Conservation (phyloP, 2,888 invertebrate species). For the Operophtera brumata region DNA sequence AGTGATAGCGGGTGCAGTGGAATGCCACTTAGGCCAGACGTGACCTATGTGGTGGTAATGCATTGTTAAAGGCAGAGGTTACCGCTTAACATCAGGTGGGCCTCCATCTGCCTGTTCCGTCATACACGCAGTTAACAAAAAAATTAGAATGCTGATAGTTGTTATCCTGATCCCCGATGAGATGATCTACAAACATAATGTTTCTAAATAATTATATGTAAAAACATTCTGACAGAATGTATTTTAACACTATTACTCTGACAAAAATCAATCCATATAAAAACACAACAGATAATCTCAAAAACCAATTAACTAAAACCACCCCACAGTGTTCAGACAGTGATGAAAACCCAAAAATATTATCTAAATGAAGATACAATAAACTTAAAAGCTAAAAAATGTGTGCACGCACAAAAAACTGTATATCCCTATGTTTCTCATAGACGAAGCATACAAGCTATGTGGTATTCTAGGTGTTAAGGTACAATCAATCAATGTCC, state of each 20-base stretch:
- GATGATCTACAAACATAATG: neutral
- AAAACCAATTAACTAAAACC: slow-evolving; percentile 32
- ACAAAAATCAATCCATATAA: slow-evolving; percentile 5
- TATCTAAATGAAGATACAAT: slow-evolving; percentile 75
- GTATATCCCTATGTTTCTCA: slow-evolving; percentile 70
- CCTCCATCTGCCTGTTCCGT: too few relatives aligned
- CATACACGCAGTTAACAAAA: too few relatives aligned
- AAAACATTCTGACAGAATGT: slow-evolving; percentile 11
- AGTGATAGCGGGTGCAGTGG: too few relatives aligned
- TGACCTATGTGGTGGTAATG: too few relatives aligned
- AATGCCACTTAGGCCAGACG: too few relatives aligned
- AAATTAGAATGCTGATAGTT: neutral
- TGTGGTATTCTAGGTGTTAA: slow-evolving; percentile 45
- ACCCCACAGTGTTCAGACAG: slow-evolving; percentile 33
- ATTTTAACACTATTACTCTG: slow-evolving; percentile 1
- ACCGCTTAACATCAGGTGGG: too few relatives aligned
- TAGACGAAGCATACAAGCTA: slow-evolving; percentile 45
- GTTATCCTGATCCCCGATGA: neutral
- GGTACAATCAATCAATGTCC: slow-evolving; percentile 79
- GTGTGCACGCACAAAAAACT: slow-evolving; percentile 61
- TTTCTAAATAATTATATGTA: neutral
- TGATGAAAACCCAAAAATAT: slow-evolving; percentile 39
- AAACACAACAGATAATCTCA: slow-evolving; percentile 28
- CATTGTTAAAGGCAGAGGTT: too few relatives aligned
- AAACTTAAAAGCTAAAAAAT: slow-evolving; percentile 60